Percentiles rank a stretch among this genome's conserved stretches.
Evolutionary conservation across 2,113 vertebrate species (phyloP).

Genomic region (Vulpes vulpes): DNA sequence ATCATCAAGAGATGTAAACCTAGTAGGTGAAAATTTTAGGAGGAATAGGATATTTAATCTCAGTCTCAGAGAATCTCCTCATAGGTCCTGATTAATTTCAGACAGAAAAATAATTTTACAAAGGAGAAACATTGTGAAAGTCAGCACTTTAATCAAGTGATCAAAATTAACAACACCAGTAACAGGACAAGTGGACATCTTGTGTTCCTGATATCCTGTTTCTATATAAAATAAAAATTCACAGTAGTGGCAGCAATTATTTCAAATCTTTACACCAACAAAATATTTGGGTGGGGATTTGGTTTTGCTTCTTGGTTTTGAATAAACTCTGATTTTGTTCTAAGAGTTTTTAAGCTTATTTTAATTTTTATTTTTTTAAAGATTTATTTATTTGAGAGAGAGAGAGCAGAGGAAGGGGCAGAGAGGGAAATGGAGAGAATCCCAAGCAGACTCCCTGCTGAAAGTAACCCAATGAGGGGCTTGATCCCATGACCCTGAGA

Average conservation of each 20-base stretch:
- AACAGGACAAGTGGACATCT: neutral
- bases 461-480: too few species aligned
- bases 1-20: neutral
- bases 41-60: neutral
- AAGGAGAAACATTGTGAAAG: neutral
- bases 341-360: neutral
- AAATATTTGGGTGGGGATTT: neutral
- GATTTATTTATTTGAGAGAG: too few species aligned
- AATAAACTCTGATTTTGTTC: slow-evolving; percentile 34
- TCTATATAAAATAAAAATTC: neutral
- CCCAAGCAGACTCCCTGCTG: too few species aligned
- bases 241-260: neutral
- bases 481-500: too few species aligned
- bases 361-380: neutral
- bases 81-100: neutral
- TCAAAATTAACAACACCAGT: neutral
- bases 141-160: neutral
- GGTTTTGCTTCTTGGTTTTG: slow-evolving; percentile 15
- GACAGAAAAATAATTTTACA: slow-evolving; percentile 30
- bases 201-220: neutral
- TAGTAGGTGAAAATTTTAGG: slow-evolving; percentile 8
- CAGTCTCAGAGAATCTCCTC: neutral
- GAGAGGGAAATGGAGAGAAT: too few species aligned
- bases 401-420: too few species aligned
- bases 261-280: neutral